Conservation (phyloP, 2,888 invertebrate species). For the Bhutanitis thaidina region DNA sequence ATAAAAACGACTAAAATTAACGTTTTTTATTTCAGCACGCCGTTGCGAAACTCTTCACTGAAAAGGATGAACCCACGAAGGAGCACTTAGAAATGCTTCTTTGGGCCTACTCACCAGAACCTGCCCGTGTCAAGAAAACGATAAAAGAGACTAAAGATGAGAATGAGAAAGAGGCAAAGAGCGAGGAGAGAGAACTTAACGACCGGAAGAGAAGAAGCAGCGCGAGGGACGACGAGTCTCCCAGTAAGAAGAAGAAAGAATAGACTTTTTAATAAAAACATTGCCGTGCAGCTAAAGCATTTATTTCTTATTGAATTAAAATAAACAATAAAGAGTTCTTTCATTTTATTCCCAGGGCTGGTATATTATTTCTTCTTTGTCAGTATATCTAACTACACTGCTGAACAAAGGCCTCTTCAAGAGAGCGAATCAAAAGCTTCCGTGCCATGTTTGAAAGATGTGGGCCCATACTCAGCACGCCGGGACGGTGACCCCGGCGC, state of each 20-base stretch:
- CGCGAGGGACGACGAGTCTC: slow-evolving; percentile 43
- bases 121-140: slow-evolving; percentile 81
- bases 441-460: no score
- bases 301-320: slow-evolving; percentile 20
- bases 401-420: no score
- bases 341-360: no score
- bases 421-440: no score
- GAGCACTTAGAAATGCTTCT: slow-evolving; percentile 84
- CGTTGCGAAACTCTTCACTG: slow-evolving; percentile 81
- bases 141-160: slow-evolving; percentile 50
- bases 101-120: slow-evolving; percentile 89
- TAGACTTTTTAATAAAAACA: slow-evolving; percentile 18
- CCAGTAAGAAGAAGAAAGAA: slow-evolving; percentile 54
- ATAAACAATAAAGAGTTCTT: no score
- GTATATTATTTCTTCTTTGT: no score
- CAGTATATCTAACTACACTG: no score
- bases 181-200: slow-evolving; percentile 27
- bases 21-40: slow-evolving; percentile 70
- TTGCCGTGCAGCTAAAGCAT: slow-evolving; percentile 21
- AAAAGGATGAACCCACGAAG: slow-evolving; percentile 83
- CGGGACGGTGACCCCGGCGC: no score
- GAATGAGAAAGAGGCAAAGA: slow-evolving; percentile 19
- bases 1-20: not conserved
- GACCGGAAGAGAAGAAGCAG: slow-evolving; percentile 52
- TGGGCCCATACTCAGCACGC: no score